Conservation (phyloP, 2,888 invertebrate genomes). For the Ormyrus pomaceus region DNA sequence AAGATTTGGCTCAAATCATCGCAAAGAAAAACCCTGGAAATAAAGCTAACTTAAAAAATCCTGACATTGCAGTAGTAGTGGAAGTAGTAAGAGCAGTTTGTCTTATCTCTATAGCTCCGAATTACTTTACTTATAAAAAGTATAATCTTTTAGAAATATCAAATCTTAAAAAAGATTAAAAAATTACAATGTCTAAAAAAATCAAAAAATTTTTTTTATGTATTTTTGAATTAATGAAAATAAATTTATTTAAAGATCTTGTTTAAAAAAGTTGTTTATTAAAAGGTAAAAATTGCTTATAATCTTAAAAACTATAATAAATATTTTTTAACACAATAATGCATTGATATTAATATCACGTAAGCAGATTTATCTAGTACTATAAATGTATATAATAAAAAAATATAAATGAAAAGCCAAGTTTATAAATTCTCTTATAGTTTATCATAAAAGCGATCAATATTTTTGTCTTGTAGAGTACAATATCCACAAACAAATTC, state of each 20-base stretch:
- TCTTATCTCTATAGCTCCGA: conserved; percentile 86
- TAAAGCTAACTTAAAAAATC: conserved; percentile 86
- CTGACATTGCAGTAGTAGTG: conserved; percentile 87
- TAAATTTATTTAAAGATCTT: neutral
- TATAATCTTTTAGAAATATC: conserved; percentile 86
- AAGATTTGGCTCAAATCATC: conserved; percentile 84
- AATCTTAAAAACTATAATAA: conserved; percentile 46
- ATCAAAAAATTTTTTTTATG: too few relatives aligned
- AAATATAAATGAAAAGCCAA: conserved; percentile 12
- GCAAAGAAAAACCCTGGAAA: conserved; percentile 83
- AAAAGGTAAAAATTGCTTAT: conserved; percentile 32
- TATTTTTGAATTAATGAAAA: too few relatives aligned
- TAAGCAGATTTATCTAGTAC: conserved; percentile 18
- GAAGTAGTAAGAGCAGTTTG: conserved; percentile 90
- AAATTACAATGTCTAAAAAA: neutral
- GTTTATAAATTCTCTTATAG: conserved; percentile 37
- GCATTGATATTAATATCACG: conserved; percentile 18
- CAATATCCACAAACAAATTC: conserved; percentile 72
- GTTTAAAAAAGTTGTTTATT: conserved; percentile 41
- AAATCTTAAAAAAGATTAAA: conserved; percentile 57
- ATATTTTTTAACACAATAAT: conserved; percentile 32
- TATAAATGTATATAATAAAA: conserved; percentile 13
- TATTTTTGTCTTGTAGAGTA: conserved; percentile 58
- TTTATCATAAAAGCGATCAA: conserved; percentile 55
- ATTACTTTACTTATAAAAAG: conserved; percentile 87